Base-by-base conservation (phyloP, 2,888 invertebrate species). In the Agonopterix arenella region DNA sequence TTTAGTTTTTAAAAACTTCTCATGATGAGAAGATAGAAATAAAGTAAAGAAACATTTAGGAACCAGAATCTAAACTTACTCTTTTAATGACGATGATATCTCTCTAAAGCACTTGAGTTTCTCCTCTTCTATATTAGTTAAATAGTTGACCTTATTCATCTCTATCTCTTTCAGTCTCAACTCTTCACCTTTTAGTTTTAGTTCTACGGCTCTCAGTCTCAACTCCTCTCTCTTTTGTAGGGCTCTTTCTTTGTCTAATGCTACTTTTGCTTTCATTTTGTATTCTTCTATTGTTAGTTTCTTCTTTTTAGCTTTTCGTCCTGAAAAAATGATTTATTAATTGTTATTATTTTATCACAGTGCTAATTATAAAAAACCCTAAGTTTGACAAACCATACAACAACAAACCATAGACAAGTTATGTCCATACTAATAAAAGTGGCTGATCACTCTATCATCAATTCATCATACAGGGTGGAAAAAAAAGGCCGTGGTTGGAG, bases 61-160 rank as follows among this genome's bases (percentile, higher is more conserved):
- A 28, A 40, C 11, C 10, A 44, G 9, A 38, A 9, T 10, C 11
- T 11, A 44, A 44, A 56, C 73, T 62, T 53, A 73, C 73, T 72
- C 72, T 63, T 70, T 73, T 42, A 73, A 57, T 45, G 64, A 66
- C 28, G 65, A 46, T 11, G 71, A 67, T 55, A 74, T 73, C 36
- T 74, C 74, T 56, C 56, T 66, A 53, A 73, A 74, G 55, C 69
- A 73, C 44, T 71, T 74, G 0, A 74, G 47, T 56, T 74, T 74
- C 48, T 74, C 74, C 36, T 74, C 74, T 47, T 74, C 74, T 48
- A 74, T 60, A 48, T 58, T 71, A 10, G 73, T 73, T 42, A 73
- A 57, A 53, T 71, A 68, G 36, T 73, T 74, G 4, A 74, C 68
- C 61, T 74, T 74, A 44, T 69, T 70, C 68, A 74, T 74, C 51